Evolutionary conservation across 1,140 invertebrate species (phyloP), one percentile per base, ranked within the genome.

Genomic region (Spodoptera litura): DNA sequence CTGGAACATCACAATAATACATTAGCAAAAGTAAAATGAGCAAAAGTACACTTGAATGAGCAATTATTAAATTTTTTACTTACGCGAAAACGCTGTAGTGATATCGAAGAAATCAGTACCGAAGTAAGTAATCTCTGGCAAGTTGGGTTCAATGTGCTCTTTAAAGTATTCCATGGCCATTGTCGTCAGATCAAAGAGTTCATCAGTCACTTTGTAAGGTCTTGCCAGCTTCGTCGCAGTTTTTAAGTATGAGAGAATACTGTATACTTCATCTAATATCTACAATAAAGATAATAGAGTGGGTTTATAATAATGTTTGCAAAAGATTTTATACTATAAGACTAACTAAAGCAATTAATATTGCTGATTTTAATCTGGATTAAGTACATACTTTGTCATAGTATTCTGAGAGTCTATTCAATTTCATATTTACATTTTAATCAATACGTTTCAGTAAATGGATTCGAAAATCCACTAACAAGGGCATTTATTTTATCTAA

Each of bases 101-200:
- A 97, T 96, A 91, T 97, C 96, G 81, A 97, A 95, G 91, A 98
- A 98, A 89, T 98, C 97, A 35, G 97, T 96, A 79, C 97, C 97
- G 94, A 98, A 98, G 91, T 97, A 98, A 25, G 97, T 97, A 80
- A 98, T 97, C 92, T 98, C 97, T 35, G 98, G 98, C 81, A 98
- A 95, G 78, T 96, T 97, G 49, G 97, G 97, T 91, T 98, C 98
- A 88, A 98, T 98, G 81, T 97, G 97, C 93, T 98, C 98, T 91
- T 98, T 98, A 86, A 98, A 98, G 93, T 98, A 98, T 92, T 98
- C 98, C 97, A 98, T 98, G 31, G 98, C 98, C 98, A 98, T 98
- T 27, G 98, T 98, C 38, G 97, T 98, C 66, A 98, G 95, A 95
- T 98, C 98, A 95, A 98, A 98, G n/a, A 98, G 94, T 92, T 98